These are phyloP conservation scores for Contarinia nasturtii DNA, from an alignment of 1,140 invertebrate genomes.

Conservation along the genomic window DNA sequence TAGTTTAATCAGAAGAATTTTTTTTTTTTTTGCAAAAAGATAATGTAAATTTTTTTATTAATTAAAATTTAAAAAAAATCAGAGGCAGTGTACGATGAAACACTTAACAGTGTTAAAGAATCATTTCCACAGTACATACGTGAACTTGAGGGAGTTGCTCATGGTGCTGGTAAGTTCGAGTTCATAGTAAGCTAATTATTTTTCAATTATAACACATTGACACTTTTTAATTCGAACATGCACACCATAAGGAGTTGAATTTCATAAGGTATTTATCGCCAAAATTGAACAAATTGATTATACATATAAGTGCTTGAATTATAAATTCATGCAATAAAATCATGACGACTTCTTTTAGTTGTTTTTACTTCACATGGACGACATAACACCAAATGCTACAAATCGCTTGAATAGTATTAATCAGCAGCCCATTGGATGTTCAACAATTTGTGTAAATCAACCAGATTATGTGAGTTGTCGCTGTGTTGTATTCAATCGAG, in stretches of 20 bases:
- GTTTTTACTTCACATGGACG: conserved; percentile 65
- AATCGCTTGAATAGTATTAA: conserved; percentile 28
- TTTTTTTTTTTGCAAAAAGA: neutral
- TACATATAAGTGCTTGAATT: too few relatives aligned
- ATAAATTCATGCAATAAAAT: too few relatives aligned
- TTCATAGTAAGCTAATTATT: too few relatives aligned
- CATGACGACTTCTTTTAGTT: conserved; percentile 32
- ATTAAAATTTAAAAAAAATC: neutral
- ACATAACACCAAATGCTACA: conserved; percentile 43
- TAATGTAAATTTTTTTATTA: neutral
- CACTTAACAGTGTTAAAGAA: conserved; percentile 38
- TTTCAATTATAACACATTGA: too few relatives aligned
- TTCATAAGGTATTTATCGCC: conserved; percentile 44
- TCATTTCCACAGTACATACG: conserved; percentile 64
- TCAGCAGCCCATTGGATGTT: conserved; percentile 54
- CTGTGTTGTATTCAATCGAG: neutral
- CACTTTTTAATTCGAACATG: too few relatives aligned
- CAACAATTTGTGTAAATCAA: conserved; percentile 51
- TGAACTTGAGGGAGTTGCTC: conserved; percentile 66
- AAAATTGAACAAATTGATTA: too few relatives aligned
- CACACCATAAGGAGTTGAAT: too few relatives aligned
- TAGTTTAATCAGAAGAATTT: conserved; percentile 8
- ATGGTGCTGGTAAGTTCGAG: conserved; percentile 59
- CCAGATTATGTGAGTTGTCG: conserved; percentile 22
- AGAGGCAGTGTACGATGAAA: conserved; percentile 47